A percentile compares a stretch with the other conserved stretches of the same genome.
These are phyloP conservation scores for Valencia hispanica DNA, from an alignment of 2,797 vertebrate genomes.

Conservation along the genomic window DNA sequence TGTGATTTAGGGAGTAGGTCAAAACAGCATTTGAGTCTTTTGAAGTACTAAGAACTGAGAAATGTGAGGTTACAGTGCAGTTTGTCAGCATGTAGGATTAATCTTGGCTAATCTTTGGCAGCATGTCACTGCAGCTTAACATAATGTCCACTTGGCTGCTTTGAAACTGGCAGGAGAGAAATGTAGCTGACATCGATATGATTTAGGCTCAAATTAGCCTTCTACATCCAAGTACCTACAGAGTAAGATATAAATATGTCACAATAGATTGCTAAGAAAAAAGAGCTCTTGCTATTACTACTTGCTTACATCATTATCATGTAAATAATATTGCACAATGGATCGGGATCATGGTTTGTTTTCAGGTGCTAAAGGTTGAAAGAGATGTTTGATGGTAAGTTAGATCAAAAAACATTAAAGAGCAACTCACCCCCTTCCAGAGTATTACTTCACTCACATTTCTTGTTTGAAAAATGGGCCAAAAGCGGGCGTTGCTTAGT, in stretches of 20 bases:
- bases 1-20: background rate
- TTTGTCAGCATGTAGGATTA: background rate
- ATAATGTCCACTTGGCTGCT: conserved; percentile 2
- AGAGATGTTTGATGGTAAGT: background rate
- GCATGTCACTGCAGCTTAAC: background rate
- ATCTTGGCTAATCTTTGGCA: background rate
- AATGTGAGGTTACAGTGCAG: background rate
- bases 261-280: background rate
- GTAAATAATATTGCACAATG: background rate
- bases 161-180: background rate
- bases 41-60: background rate
- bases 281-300: background rate
- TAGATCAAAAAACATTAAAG: background rate
- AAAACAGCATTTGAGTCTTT: background rate
- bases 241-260: background rate
- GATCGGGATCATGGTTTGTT: background rate
- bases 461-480: too few species aligned
- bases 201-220: background rate
- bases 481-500: too few species aligned
- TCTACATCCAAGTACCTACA: background rate
- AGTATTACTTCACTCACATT: too few species aligned
- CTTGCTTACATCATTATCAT: background rate
- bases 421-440: too few species aligned
- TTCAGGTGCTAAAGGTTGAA: background rate
- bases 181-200: background rate